Evolutionary conservation across 1,140 invertebrate species (phyloP).

Genomic region (Parapsyche elsis): DNA sequence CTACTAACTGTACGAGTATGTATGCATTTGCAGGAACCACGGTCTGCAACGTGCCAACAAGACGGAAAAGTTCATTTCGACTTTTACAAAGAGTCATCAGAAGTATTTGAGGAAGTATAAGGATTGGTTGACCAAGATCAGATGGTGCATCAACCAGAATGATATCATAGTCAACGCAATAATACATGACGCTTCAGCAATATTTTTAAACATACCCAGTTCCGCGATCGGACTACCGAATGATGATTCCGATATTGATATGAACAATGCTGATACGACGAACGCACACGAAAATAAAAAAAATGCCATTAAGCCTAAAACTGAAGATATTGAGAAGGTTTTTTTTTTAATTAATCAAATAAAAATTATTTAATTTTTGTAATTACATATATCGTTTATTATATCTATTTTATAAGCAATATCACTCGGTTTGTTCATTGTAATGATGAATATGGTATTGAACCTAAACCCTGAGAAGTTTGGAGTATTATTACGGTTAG

Average conservation of each 20-base stretch:
- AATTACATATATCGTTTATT: no score
- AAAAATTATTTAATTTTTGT: no score
- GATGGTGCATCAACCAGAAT: constrained; percentile 86
- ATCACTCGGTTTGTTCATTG: no score
- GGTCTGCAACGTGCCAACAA: constrained; percentile 74
- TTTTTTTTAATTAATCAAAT: not conserved
- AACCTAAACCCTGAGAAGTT: no score
- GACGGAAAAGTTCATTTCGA: constrained; percentile 79
- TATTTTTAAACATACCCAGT: constrained; percentile 80
- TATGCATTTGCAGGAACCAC: constrained; percentile 66
- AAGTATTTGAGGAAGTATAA: constrained; percentile 79
- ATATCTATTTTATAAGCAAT: no score
- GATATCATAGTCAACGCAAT: constrained; percentile 86
- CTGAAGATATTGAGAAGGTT: constrained; percentile 25
- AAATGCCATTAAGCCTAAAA: not conserved
- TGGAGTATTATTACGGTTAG: no score
- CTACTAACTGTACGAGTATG: constrained; percentile 48
- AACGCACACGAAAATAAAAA: not conserved
- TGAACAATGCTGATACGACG: not conserved
- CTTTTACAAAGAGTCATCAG: constrained; percentile 81
- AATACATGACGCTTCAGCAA: constrained; percentile 81
- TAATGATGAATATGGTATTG: no score
- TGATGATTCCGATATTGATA: not conserved
- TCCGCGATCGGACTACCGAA: not conserved
- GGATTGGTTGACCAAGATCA: constrained; percentile 79